These are phyloP conservation scores for Bergia sp. DNA, from an alignment of 92 coral and sea anemone species.

Conservation along the genomic window DNA sequence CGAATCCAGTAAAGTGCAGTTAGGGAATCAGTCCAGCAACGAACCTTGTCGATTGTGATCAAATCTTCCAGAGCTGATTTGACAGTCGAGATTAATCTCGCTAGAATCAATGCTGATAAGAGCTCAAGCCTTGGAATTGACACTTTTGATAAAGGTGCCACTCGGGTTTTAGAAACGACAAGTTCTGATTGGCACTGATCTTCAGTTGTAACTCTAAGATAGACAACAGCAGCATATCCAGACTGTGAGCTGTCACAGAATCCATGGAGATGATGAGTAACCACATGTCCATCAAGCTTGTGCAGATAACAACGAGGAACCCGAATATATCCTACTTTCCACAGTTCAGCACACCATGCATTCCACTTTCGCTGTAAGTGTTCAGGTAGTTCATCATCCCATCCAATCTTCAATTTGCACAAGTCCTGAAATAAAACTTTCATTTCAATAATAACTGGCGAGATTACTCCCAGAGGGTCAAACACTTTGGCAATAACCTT, in stretches of 20 bases:
- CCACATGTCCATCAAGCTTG: not conserved
- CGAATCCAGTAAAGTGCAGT: slow-evolving; percentile 26
- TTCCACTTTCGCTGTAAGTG: slow-evolving; percentile 13
- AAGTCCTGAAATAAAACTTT: too few species aligned
- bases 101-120: slow-evolving; percentile 6
- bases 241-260: slow-evolving; percentile 47
- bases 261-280: slow-evolving; percentile 34
- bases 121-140: not conserved
- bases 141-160: not conserved
- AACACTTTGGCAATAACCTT: too few species aligned
- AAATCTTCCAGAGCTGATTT: slow-evolving; percentile 3
- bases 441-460: too few species aligned
- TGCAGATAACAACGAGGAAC: slow-evolving; percentile 40
- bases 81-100: not conserved
- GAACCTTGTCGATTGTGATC: not conserved
- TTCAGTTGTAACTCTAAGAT: not conserved
- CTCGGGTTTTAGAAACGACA: slow-evolving; percentile 13
- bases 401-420: not conserved
- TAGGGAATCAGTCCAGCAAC: slow-evolving; percentile 1
- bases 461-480: too few species aligned
- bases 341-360: slow-evolving; percentile 21
- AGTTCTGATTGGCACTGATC: slow-evolving; percentile 28
- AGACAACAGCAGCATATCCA: slow-evolving; percentile 38
- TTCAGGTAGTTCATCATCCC: slow-evolving; percentile 27
- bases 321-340: not conserved